A percentile compares a stretch with the other conserved stretches of the same genome.
Evolutionary conservation across 2,113 vertebrate genomes (phyloP).

Genomic region (Pelusios castaneus): DNA sequence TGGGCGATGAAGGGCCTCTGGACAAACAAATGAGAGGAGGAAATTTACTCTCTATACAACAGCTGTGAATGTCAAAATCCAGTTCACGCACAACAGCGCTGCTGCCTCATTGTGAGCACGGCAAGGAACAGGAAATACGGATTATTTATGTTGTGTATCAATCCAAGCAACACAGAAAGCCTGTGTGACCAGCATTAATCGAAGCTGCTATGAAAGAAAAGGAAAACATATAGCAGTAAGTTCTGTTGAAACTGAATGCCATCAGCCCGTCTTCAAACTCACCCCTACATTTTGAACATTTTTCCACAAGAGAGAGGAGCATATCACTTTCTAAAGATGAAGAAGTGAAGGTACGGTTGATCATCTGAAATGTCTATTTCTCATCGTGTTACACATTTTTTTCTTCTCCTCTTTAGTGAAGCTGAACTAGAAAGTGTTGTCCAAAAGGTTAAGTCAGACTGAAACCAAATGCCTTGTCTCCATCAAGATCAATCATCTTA

Average conservation of each 20-base stretch:
- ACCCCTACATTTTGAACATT: not conserved
- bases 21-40: constrained; percentile 31
- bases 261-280: not conserved
- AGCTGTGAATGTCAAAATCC: not conserved
- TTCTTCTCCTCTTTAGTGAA: not conserved
- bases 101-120: not conserved
- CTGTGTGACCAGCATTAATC: not conserved
- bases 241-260: not conserved
- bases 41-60: not conserved
- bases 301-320: not conserved
- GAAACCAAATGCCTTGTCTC: not conserved
- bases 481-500: not conserved
- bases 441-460: not conserved
- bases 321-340: constrained; percentile 16
- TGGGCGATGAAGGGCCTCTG: constrained; percentile 95
- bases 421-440: not conserved
- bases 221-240: not conserved
- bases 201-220: not conserved
- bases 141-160: not conserved
- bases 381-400: not conserved
- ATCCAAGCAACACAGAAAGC: not conserved
- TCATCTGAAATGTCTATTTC: not conserved
- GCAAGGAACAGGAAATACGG: not conserved
- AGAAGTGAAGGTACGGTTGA: not conserved
- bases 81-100: rapidly evolving